phyloP scores from a whole-genome alignment of 2,113 vertebrate genomes.

The Mesoclemmys tuberculata region DNA sequence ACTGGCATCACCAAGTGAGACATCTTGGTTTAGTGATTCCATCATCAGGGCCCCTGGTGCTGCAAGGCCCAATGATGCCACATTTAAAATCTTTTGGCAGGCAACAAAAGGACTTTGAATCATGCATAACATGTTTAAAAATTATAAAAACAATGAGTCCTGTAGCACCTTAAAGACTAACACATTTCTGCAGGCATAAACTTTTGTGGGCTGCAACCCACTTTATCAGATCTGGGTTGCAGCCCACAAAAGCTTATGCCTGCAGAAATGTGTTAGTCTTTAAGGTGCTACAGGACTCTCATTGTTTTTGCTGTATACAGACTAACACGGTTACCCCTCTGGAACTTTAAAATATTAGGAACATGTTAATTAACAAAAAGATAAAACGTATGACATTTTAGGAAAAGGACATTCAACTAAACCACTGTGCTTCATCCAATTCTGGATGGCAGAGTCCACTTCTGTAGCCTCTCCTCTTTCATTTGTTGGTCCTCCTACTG shows the following conservation, averaged over 20 bases:
- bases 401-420: not conserved
- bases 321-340: too few species aligned
- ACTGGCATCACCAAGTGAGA: not conserved
- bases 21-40: not conserved
- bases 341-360: not conserved
- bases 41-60: not conserved
- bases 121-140: not conserved
- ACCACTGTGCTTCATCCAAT: not conserved
- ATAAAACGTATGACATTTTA: not conserved
- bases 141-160: too few species aligned
- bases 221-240: too few species aligned
- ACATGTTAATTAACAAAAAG: not conserved
- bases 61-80: not conserved
- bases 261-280: too few species aligned
- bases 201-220: too few species aligned
- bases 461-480: not conserved
- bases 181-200: too few species aligned
- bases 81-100: not conserved
- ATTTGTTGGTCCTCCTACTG: not conserved
- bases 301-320: too few species aligned
- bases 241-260: too few species aligned
- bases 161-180: too few species aligned
- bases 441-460: not conserved
- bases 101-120: not conserved
- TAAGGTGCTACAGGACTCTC: too few species aligned